Evolutionary conservation across 2,797 vertebrate species (phyloP).

Genomic region (Lerista edwardsae): DNA sequence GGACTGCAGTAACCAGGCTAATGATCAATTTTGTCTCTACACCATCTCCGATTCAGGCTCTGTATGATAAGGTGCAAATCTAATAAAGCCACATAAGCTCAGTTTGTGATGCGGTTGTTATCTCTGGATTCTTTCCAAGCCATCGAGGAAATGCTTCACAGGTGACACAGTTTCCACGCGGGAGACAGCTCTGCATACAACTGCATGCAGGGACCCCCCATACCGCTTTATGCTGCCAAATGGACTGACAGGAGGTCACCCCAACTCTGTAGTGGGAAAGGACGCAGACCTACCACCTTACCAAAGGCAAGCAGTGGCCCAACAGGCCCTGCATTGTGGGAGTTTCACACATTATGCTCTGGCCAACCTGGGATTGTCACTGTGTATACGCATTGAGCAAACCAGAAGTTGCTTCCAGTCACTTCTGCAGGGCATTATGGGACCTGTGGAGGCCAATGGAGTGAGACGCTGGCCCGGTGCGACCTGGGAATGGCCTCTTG

Average conservation of each 20-base stretch:
- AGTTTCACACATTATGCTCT: too few species aligned
- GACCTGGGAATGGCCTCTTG: too few species aligned
- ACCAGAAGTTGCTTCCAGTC: too few species aligned
- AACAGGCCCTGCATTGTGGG: too few species aligned
- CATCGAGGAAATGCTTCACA: neutral
- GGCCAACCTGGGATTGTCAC: neutral
- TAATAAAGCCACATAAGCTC: neutral
- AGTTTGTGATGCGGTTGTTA: slow-evolving; percentile 27
- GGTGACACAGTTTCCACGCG: neutral
- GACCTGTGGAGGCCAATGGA: too few species aligned
- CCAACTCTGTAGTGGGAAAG: neutral
- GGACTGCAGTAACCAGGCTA: slow-evolving; percentile 58
- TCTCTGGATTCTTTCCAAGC: neutral
- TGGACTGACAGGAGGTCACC: neutral
- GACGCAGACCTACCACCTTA: neutral
- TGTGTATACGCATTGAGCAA: too few species aligned
- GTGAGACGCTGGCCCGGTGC: too few species aligned
- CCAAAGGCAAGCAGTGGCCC: neutral
- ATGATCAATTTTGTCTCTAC: slow-evolving; percentile 52
- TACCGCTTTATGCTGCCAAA: neutral
- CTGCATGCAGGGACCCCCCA: too few species aligned
- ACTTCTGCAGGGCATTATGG: too few species aligned
- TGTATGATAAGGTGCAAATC: slow-evolving; percentile 25
- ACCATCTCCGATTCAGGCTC: slow-evolving; percentile 49
- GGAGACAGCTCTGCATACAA: neutral